These are phyloP conservation scores for Melolontha melolontha DNA, from an alignment of 2,888 invertebrate species.

Conservation along the genomic window DNA sequence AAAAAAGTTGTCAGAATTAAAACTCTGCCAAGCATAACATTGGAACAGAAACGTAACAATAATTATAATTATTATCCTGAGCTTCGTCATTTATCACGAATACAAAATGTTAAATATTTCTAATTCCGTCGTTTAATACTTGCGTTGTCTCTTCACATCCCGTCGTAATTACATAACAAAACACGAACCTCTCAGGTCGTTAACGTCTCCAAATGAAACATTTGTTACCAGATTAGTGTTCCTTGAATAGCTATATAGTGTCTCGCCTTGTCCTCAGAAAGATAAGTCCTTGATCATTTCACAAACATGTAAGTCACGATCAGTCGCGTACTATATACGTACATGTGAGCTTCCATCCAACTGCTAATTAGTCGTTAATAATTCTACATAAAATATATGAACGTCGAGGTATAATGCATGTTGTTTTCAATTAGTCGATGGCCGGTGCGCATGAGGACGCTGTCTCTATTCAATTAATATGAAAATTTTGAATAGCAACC, in stretches of 20 bases:
- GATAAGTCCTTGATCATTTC: constrained; percentile 36
- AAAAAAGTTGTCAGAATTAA: neutral
- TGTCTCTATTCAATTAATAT: too few species aligned
- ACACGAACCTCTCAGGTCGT: constrained; percentile 16
- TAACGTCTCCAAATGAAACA: constrained; percentile 26
- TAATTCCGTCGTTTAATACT: constrained; percentile 19
- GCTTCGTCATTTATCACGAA: neutral
- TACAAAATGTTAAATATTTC: constrained; percentile 15
- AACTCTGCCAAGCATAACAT: constrained; percentile 4
- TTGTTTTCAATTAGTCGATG: too few species aligned
- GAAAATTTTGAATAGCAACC: too few species aligned
- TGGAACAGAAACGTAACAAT: constrained; percentile 21
- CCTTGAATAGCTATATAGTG: constrained; percentile 33
- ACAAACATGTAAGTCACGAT: constrained; percentile 37
- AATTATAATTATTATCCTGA: constrained; percentile 2
- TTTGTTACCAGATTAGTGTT: constrained; percentile 35
- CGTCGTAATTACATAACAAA: constrained; percentile 25
- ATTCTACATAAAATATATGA: neutral
- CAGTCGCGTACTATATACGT: constrained; percentile 12
- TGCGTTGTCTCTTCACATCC: constrained; percentile 6
- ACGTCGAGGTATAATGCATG: too few species aligned
- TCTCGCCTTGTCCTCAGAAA: constrained; percentile 19
- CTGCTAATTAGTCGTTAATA: neutral
- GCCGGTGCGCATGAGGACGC: too few species aligned
- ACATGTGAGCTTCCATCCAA: neutral